Conservation (phyloP, 2,888 invertebrate genomes). For the Ochlodes sylvanus region DNA sequence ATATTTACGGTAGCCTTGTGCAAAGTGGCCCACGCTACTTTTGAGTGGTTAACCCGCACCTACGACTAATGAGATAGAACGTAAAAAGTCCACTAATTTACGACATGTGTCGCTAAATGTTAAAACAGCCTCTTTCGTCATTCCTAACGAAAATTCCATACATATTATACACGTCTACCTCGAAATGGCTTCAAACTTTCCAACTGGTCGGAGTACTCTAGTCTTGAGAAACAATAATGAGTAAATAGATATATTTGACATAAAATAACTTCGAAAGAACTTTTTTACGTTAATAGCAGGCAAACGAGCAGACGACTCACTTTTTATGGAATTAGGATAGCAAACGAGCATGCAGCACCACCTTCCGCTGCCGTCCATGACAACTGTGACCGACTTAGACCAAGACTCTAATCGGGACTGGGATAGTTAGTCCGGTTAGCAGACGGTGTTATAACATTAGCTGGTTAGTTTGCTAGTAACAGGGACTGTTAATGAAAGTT, state of each 20-base stretch:
- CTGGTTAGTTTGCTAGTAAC: too few relatives aligned
- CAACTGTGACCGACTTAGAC: too few relatives aligned
- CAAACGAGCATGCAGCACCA: too few relatives aligned
- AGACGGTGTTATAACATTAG: too few relatives aligned
- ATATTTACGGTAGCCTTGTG: conserved; percentile 45
- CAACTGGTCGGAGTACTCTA: conserved; percentile 38
- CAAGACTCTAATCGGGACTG: too few relatives aligned
- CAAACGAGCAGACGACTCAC: not conserved
- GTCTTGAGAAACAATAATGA: conserved; percentile 41
- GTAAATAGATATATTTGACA: not conserved
- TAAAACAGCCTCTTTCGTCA: conserved; percentile 70
- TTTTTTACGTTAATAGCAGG: not conserved
- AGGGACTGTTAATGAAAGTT: too few relatives aligned
- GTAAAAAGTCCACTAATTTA: conserved; percentile 66
- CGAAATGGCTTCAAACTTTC: conserved; percentile 46
- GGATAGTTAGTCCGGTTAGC: too few relatives aligned
- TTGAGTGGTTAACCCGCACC: conserved; percentile 59
- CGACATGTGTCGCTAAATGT: conserved; percentile 72
- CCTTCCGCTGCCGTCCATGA: too few relatives aligned
- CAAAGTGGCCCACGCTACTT: conserved; percentile 47
- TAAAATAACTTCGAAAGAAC: too few relatives aligned
- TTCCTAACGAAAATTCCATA: conserved; percentile 56
- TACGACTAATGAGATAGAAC: conserved; percentile 67
- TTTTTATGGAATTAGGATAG: too few relatives aligned
- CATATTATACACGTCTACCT: conserved; percentile 46